Evolutionary conservation across 2,797 vertebrate species (phyloP).

Genomic region (Mergus octosetaceus): DNA sequence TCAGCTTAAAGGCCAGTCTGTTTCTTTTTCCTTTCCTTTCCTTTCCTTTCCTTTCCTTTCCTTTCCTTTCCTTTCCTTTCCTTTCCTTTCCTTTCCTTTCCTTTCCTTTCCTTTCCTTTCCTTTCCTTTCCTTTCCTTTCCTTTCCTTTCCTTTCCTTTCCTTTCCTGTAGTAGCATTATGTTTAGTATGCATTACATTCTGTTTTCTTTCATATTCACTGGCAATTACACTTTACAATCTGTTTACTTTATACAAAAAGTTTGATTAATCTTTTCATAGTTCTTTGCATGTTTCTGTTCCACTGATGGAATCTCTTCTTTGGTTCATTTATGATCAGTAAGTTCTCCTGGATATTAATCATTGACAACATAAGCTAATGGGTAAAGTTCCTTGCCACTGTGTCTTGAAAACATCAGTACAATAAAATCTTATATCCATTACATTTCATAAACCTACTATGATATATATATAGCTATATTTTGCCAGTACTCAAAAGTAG

Average conservation of each 20-base stretch:
- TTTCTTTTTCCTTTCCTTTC: background rate
- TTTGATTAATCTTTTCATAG: background rate
- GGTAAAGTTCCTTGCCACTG: background rate
- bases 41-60: no score
- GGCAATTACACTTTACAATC: constrained; percentile 8
- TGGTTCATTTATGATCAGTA: constrained; percentile 3
- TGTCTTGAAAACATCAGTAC: background rate
- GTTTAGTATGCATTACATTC: background rate
- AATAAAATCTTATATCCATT: background rate
- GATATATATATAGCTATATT: background rate
- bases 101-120: no score
- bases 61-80: no score
- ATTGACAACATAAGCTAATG: background rate
- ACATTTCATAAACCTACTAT: background rate
- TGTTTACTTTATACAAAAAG: background rate
- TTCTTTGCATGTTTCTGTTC: constrained; percentile 11
- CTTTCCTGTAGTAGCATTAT: background rate
- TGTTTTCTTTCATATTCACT: background rate
- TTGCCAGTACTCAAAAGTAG: background rate
- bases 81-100: no score
- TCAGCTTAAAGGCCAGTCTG: background rate
- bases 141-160: no score
- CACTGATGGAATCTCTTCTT: background rate
- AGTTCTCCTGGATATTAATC: constrained; percentile 5
- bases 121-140: no score